Percentiles rank a stretch among this genome's conserved stretches.
phyloP scores from a whole-genome alignment of 2,797 vertebrate genomes.

The Nannoperca obscura region DNA sequence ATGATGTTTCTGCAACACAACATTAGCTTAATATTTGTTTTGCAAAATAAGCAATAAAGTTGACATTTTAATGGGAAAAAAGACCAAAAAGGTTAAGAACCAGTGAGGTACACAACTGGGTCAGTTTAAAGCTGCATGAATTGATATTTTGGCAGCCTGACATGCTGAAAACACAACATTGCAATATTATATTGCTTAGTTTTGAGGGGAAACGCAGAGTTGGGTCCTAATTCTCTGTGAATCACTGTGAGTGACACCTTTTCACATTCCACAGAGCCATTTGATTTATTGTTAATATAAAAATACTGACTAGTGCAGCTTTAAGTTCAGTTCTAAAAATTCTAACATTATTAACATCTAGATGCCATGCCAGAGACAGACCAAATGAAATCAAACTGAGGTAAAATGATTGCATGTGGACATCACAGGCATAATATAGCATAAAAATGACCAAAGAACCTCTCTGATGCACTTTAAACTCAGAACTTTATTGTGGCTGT shows the following conservation, averaged over 20 bases:
- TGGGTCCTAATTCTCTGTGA: not conserved
- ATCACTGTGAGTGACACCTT: too few relatives aligned
- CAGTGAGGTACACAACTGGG: not conserved
- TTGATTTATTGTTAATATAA: not conserved
- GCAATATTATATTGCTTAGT: not conserved
- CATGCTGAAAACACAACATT: not conserved
- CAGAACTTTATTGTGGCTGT: not conserved
- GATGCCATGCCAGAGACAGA: not conserved
- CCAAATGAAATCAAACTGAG: not conserved
- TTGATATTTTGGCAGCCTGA: not conserved
- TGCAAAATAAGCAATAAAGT: not conserved
- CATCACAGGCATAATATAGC: too few relatives aligned
- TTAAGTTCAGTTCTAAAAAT: not conserved
- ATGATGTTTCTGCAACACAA: too few relatives aligned
- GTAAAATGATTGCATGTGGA: not conserved
- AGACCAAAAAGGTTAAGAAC: not conserved
- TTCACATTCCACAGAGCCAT: not conserved
- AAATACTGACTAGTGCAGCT: not conserved
- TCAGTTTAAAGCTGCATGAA: not conserved
- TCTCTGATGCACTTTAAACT: constrained; percentile 1
- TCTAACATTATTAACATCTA: too few relatives aligned
- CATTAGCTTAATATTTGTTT: not conserved
- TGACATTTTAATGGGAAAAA: not conserved
- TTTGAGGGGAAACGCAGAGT: not conserved
- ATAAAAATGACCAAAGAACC: not conserved